Evolutionary conservation across 2,113 vertebrate species (phyloP).

Genomic region (Acanthochromis polyacanthus): DNA sequence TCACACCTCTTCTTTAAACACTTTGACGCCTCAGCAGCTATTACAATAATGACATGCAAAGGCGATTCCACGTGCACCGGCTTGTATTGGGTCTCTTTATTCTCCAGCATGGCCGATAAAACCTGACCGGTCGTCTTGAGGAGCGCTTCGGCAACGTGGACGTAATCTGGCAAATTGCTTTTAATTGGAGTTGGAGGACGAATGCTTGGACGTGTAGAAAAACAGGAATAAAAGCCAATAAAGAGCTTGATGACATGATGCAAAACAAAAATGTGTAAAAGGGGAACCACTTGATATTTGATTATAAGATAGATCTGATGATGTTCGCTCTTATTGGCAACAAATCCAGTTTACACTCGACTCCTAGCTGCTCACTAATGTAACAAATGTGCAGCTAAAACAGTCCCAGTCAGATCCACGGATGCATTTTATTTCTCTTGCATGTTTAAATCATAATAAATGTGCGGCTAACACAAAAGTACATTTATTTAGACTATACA

Average conservation of each 20-base stretch:
- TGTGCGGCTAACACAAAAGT: too few relatives aligned
- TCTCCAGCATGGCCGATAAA: constrained; percentile 57
- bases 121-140: constrained; percentile 11
- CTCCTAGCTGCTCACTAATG: too few relatives aligned
- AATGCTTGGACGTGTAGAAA: not conserved
- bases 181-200: constrained; percentile 23
- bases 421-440: too few relatives aligned
- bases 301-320: not conserved
- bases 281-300: not conserved
- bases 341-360: not conserved
- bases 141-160: not conserved
- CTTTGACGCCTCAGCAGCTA: constrained; percentile 28
- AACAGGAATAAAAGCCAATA: not conserved
- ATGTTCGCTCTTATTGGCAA: not conserved
- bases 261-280: not conserved
- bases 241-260: not conserved
- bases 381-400: too few relatives aligned
- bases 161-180: constrained; percentile 47
- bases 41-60: constrained; percentile 59
- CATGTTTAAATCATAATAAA: too few relatives aligned
- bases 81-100: constrained; percentile 60
- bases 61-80: constrained; percentile 41
- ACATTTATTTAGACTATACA: too few relatives aligned
- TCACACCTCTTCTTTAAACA: constrained; percentile 68
- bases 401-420: too few relatives aligned